These are phyloP conservation scores for Echeneis naucrates DNA, from an alignment of 2,797 vertebrate species.

Conservation along the genomic window DNA sequence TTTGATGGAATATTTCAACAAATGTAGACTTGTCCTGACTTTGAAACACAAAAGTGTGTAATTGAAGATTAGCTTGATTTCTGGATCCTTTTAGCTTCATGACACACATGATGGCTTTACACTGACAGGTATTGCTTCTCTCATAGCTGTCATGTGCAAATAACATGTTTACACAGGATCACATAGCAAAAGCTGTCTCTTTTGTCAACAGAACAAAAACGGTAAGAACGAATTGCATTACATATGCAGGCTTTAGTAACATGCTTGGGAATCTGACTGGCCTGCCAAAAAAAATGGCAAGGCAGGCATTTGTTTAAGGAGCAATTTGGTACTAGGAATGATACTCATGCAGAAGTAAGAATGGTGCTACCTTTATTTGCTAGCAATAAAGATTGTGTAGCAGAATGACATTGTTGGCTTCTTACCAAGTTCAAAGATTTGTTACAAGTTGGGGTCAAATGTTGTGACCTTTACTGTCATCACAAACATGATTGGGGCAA, in stretches of 20 bases:
- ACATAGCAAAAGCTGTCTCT: neutral
- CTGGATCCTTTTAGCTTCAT: neutral
- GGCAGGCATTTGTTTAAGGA: constrained; percentile 47
- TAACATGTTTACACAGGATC: neutral
- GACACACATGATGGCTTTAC: neutral
- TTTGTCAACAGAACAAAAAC: neutral
- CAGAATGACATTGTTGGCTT: constrained; percentile 12
- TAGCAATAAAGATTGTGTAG: constrained; percentile 43
- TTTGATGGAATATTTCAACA: neutral
- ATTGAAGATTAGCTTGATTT: neutral
- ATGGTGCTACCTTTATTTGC: constrained; percentile 54
- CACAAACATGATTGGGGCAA: constrained; percentile 19
- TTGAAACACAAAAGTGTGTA: neutral
- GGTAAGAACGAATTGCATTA: neutral
- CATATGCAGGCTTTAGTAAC: neutral
- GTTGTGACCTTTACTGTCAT: constrained; percentile 32
- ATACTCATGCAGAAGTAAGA: constrained; percentile 51
- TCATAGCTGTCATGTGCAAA: neutral
- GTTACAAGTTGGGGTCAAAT: constrained; percentile 32
- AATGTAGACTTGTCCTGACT: neutral
- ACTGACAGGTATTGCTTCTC: neutral
- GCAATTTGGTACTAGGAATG: constrained; percentile 56
- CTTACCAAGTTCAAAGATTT: constrained; percentile 42
- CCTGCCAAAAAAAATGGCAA: constrained; percentile 7
- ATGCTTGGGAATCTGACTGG: constrained; percentile 1